These are phyloP conservation scores for Perca flavescens DNA, from an alignment of 2,113 vertebrate species.

Conservation along the genomic window DNA sequence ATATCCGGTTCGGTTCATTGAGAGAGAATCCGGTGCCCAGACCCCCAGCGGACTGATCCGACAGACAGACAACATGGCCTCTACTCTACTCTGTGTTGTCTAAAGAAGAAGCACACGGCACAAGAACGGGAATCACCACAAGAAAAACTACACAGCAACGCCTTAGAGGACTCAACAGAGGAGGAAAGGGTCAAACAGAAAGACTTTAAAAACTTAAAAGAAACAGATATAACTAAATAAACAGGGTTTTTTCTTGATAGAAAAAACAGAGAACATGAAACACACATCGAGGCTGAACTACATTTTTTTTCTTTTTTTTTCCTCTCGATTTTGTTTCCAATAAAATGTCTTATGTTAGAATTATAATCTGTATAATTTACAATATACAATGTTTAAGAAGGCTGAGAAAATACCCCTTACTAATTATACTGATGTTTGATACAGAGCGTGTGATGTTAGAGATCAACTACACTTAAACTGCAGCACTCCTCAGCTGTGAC, in stretches of 20 bases:
- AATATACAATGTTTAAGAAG: constrained; percentile 97
- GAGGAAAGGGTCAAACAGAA: constrained; percentile 64
- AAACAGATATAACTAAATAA: constrained; percentile 56
- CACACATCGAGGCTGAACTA: constrained; percentile 94
- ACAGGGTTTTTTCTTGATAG: constrained; percentile 59
- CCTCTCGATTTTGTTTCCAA: constrained; percentile 80
- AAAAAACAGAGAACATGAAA: constrained; percentile 96
- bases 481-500: constrained; percentile 88
- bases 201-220: constrained; percentile 43
- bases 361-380: constrained; percentile 98
- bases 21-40: constrained; percentile 63
- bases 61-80: constrained; percentile 69
- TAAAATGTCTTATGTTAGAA: constrained; percentile 93
- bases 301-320: constrained; percentile 84
- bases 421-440: constrained; percentile 95
- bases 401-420: constrained; percentile 95
- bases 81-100: constrained; percentile 89
- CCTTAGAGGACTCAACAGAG: constrained; percentile 89
- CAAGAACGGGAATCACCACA: constrained; percentile 90
- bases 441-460: constrained; percentile 89
- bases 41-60: constrained; percentile 58
- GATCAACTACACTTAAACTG: constrained; percentile 89
- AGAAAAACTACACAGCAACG: constrained; percentile 89
- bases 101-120: constrained; percentile 90
- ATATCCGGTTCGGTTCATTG: constrained; percentile 75